Evolutionary conservation across 2,888 invertebrate species (phyloP), one percentile per base, ranked within the genome.

Genomic region (Ptychoptera contaminata): DNA sequence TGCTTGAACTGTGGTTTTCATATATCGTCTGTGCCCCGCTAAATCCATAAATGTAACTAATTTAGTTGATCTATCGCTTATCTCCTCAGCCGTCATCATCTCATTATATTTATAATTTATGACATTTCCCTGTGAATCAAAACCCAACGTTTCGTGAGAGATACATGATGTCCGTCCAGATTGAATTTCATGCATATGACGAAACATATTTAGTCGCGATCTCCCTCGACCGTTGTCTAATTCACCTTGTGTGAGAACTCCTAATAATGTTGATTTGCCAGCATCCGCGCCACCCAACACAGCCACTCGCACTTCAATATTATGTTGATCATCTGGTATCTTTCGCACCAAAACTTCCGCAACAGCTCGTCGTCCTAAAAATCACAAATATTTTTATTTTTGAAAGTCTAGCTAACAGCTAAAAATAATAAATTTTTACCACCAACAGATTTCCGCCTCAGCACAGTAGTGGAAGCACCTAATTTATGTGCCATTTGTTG

Each of bases 71-170:
- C 82, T 71, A 58, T 93, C 92, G 53, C 91, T 91, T 45, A 97
- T 94, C 53, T 96, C 85, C 59, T 93, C 92, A 0, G 91, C 83
- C 0, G 88, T 90, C 68, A 87, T 83, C 61, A 90, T 76, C 57
- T 90, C 87, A 36, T 84, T 85, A 53, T 82, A 85, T 11, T 84
- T 85, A 57, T 86, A 86, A 68, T 92, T 93, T 10, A 93, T 80
- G 2, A 88, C 80, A 58, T 86, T 78, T 1, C 88, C 88, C 71
- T 80, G 71, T 2, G 77, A 76, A 64, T 93, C 90, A 62, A 98
- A 98, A 8, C 97, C 98, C 7, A 98, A 74, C 52, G 97, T 91
- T 69, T 96, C 94, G 60, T 93, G 92, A 51, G 91, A 91, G 56
- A 96, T 86, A 5, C 92, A 93, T 0, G 92, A 93, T 0, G 96